phyloP scores from a whole-genome alignment of 2,113 vertebrate genomes.

The Epinephelus cyanopodus region DNA sequence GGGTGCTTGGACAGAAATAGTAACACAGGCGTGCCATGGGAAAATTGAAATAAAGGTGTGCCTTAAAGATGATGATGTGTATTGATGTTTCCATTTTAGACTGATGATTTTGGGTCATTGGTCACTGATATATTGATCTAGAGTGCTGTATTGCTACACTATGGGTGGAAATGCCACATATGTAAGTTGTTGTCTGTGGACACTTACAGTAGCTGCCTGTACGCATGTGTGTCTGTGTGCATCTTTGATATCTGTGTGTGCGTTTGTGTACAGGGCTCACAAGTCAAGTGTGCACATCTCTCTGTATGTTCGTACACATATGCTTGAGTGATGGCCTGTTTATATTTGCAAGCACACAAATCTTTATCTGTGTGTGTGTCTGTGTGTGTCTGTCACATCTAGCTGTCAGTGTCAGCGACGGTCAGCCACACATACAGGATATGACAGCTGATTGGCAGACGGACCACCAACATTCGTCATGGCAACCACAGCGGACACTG shows the following conservation, averaged over 20 bases:
- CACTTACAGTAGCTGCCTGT: background rate
- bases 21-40: no score
- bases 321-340: slow-evolving; percentile 28
- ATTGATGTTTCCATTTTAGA: no score
- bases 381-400: slow-evolving; percentile 48
- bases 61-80: no score
- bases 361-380: slow-evolving; percentile 4
- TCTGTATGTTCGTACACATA: slow-evolving; percentile 22
- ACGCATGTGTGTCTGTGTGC: background rate
- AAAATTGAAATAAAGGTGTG: no score
- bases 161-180: no score
- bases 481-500: slow-evolving; percentile 53
- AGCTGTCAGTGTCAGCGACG: slow-evolving; percentile 47
- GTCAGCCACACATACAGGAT: slow-evolving; percentile 46
- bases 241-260: background rate
- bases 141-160: no score
- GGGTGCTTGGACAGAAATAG: no score
- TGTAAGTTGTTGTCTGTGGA: background rate
- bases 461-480: slow-evolving; percentile 62
- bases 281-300: background rate
- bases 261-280: background rate
- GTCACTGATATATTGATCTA: no score
- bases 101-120: no score
- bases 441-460: slow-evolving; percentile 74
- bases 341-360: slow-evolving; percentile 22